phyloP scores from a whole-genome alignment of 1,140 invertebrate species.

The Aethina tumida region DNA sequence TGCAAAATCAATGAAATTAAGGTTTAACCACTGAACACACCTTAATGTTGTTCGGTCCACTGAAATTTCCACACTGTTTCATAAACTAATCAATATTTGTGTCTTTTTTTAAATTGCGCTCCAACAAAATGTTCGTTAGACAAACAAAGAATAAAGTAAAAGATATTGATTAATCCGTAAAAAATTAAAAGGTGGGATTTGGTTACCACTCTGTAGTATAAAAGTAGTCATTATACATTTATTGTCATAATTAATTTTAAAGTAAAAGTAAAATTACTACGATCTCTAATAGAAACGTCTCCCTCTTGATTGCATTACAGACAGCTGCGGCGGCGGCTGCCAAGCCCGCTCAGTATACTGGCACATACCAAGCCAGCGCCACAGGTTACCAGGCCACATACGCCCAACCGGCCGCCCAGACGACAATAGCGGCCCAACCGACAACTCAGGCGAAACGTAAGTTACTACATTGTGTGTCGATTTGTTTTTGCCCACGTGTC shows the following conservation, averaged over 20 bases:
- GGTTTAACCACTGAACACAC: not conserved
- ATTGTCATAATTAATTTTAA: not conserved
- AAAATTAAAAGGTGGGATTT: too few species aligned
- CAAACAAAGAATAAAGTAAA: too few species aligned
- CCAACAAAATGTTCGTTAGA: too few species aligned
- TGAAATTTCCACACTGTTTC: too few species aligned
- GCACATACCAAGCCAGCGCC: constrained; percentile 35
- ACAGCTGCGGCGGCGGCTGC: constrained; percentile 27
- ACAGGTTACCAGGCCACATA: constrained; percentile 36
- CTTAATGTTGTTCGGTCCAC: not conserved
- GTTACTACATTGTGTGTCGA: constrained; percentile 12
- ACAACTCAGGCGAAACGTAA: constrained; percentile 39
- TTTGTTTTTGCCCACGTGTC: not conserved
- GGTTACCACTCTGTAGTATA: too few species aligned
- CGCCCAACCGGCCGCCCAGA: constrained; percentile 35
- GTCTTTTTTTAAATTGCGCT: too few species aligned
- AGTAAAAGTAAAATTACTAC: not conserved
- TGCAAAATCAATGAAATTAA: constrained; percentile 9
- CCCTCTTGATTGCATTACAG: too few species aligned
- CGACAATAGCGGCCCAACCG: constrained; percentile 35
- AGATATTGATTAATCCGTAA: too few species aligned
- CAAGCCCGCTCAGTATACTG: constrained; percentile 36
- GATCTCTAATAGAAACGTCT: too few species aligned
- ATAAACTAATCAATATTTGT: too few species aligned
- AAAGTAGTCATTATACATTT: too few species aligned